phyloP scores from a whole-genome alignment of 2,797 vertebrate genomes.

The Chrysocyon brachyurus region DNA sequence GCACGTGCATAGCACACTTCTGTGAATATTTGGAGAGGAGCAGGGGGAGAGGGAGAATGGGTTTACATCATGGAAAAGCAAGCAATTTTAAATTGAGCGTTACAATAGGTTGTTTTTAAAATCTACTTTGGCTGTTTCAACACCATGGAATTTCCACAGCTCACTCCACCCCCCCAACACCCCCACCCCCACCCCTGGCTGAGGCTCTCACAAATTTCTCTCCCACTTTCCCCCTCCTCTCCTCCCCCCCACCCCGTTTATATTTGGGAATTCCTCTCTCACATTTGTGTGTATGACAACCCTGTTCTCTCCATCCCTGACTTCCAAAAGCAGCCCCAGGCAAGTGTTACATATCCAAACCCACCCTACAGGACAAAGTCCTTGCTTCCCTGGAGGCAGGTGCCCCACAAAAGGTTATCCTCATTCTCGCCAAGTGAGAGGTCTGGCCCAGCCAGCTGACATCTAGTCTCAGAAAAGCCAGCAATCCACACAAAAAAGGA shows the following conservation, averaged over 20 bases:
- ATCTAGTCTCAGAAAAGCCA: neutral
- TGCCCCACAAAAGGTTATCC: neutral
- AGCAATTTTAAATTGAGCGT: neutral
- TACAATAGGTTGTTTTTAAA: neutral
- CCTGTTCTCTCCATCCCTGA: neutral
- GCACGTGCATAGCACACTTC: rapidly evolving
- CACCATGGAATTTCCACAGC: neutral
- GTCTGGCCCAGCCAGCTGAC: neutral
- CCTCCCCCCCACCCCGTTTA: too few species aligned
- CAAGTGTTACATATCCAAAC: neutral
- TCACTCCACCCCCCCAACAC: neutral
- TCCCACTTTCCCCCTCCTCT: neutral
- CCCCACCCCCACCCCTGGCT: neutral
- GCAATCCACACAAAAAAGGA: neutral
- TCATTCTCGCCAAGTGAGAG: neutral
- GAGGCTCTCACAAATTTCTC: neutral
- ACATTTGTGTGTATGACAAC: neutral
- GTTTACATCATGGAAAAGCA: neutral
- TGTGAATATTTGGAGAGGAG: neutral
- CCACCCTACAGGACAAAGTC: neutral
- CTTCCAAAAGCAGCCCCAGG: neutral
- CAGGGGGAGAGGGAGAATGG: neutral
- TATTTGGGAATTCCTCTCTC: neutral
- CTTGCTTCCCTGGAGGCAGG: neutral
- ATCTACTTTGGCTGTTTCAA: neutral